Percentiles rank a stretch among this genome's conserved stretches.
Evolutionary conservation across 2,797 vertebrate species (phyloP).

Genomic region (Melanotaenia parkinsoni): DNA sequence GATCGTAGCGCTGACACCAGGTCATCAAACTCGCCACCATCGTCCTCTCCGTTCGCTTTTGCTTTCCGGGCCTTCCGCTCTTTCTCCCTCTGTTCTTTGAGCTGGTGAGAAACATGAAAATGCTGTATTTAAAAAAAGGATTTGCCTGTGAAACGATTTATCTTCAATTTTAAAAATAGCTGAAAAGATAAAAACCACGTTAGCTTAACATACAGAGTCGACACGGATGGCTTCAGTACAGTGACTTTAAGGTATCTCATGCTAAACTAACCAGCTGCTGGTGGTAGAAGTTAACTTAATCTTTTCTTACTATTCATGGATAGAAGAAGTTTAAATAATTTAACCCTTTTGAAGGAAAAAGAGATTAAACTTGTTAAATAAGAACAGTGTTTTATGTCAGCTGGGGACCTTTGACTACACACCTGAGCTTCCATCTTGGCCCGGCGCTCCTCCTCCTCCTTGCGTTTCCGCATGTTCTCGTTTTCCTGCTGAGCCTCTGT

Average conservation of each 20-base stretch:
- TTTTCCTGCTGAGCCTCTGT: conserved; percentile 96
- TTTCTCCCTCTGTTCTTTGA: conserved; percentile 95
- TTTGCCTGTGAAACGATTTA: background rate
- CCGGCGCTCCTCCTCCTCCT: conserved; percentile 96
- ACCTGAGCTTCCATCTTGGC: conserved; percentile 97
- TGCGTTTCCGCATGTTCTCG: conserved; percentile 93
- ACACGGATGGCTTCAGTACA: background rate
- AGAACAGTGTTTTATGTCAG: background rate
- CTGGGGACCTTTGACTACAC: conserved; percentile 7
- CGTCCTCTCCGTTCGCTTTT: conserved; percentile 93
- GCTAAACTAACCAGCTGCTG: background rate
- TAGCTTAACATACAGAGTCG: background rate
- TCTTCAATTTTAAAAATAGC: background rate
- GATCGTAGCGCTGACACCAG: conserved; percentile 96
- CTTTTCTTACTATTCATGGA: background rate
- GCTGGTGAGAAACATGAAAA: conserved; percentile 74
- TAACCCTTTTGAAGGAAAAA: background rate
- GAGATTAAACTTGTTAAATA: background rate
- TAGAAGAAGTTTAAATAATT: background rate
- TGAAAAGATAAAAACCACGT: background rate
- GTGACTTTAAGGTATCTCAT: background rate
- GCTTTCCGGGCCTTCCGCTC: conserved; percentile 93
- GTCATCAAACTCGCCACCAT: conserved; percentile 95
- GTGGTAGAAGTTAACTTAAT: background rate
- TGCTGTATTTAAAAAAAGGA: background rate